Evolutionary conservation across 2,113 vertebrate genomes (phyloP).

Genomic region (Psephotus haematonotus): DNA sequence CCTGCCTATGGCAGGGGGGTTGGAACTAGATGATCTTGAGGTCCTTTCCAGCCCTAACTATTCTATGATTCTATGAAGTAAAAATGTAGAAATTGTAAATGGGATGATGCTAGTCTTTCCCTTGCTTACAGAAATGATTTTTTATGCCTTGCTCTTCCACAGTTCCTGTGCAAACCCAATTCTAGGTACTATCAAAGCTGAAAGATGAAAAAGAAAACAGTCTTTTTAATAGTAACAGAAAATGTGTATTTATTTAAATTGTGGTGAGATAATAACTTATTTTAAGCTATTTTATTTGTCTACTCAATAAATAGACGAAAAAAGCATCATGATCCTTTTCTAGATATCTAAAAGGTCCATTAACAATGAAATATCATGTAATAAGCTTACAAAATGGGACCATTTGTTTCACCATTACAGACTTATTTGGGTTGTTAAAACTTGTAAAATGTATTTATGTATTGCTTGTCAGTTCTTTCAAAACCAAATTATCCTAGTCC

Average conservation of each 20-base stretch:
- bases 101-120: neutral
- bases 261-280: neutral
- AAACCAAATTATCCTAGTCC: neutral
- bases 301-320: neutral
- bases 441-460: neutral
- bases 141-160: neutral
- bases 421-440: neutral
- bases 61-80: neutral
- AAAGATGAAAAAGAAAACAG: neutral
- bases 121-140: neutral
- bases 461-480: neutral
- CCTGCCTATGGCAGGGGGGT: no score
- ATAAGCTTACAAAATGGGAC: neutral
- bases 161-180: neutral
- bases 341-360: neutral
- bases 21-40: no score
- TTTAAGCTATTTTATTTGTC: neutral
- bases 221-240: neutral
- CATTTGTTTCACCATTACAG: neutral
- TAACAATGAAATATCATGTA: neutral
- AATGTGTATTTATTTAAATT: neutral
- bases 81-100: neutral
- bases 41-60: no score
- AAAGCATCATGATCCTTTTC: neutral
- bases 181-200: neutral